These are phyloP conservation scores for Halocynthia roretzi DNA, from an alignment of 23 tunicate species.

Conservation along the genomic window DNA sequence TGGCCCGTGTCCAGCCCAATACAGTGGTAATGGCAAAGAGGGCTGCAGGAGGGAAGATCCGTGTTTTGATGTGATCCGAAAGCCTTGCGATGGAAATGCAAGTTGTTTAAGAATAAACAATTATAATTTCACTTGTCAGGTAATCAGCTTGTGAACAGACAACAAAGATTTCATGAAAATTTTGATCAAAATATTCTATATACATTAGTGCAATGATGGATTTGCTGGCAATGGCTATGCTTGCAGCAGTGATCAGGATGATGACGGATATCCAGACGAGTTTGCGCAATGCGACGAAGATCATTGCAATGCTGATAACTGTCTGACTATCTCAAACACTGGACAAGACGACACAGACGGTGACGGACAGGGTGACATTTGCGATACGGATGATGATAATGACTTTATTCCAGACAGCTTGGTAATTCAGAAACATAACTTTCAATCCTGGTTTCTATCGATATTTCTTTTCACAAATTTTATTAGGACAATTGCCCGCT, in stretches of 20 bases:
- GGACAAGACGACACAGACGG: constrained; percentile 33
- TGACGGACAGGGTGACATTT: constrained; percentile 20
- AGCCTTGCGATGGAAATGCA: constrained; percentile 14
- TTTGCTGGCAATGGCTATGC: constrained; percentile 13
- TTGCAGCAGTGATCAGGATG: constrained; percentile 12
- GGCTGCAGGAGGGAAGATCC: not conserved
- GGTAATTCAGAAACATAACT: constrained; percentile 3
- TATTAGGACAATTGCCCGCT: not conserved
- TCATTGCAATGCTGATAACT: constrained; percentile 18
- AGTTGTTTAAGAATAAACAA: constrained; percentile 9
- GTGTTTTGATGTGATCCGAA: not conserved
- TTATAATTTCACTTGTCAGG: constrained; percentile 15
- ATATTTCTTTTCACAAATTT: not conserved
- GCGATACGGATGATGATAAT: constrained; percentile 31
- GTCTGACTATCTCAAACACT: constrained; percentile 18
- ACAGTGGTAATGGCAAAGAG: constrained; percentile 19
- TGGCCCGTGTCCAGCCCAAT: constrained; percentile 16
- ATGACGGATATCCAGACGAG: constrained; percentile 21
- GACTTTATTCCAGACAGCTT: constrained; percentile 10
- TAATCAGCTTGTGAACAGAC: not conserved
- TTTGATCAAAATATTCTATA: too few species aligned
- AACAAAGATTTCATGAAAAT: too few species aligned
- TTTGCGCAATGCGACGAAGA: constrained; percentile 9
- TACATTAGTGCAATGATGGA: constrained; percentile 15
- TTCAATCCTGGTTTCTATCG: not conserved